Percentiles rank a stretch among this genome's conserved stretches.
Conservation (phyloP, 2,888 invertebrate genomes). For the Oegoconia quadripuncta region DNA sequence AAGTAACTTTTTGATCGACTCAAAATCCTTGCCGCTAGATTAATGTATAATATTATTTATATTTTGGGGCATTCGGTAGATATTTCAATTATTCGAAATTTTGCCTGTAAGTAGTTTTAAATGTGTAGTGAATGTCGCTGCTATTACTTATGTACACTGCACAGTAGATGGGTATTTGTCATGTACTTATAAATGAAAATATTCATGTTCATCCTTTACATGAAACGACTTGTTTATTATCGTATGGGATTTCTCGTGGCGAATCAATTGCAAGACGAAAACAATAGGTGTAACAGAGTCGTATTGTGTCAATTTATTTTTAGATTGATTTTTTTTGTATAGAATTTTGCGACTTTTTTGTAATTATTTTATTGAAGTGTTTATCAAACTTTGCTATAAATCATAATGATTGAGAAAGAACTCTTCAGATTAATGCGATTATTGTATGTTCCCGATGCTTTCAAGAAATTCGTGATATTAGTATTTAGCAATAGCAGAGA, state of each 20-base stretch:
- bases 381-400: too few relatives aligned
- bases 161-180: constrained; percentile 38
- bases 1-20: not conserved
- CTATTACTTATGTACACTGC: constrained; percentile 40
- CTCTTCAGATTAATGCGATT: too few relatives aligned
- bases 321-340: too few relatives aligned
- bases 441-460: too few relatives aligned
- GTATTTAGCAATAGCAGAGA: too few relatives aligned
- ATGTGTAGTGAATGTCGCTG: constrained; percentile 51
- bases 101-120: constrained; percentile 41
- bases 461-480: too few relatives aligned
- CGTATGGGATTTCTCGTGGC: too few relatives aligned
- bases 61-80: constrained; percentile 51
- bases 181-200: constrained; percentile 35
- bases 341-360: too few relatives aligned
- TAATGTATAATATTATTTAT: constrained; percentile 13
- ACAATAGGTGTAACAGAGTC: not conserved
- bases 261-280: too few relatives aligned
- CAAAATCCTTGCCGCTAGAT: constrained; percentile 3
- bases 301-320: not conserved
- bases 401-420: too few relatives aligned
- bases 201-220: not conserved
- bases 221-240: not conserved
- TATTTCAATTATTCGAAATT: constrained; percentile 28
- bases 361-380: too few relatives aligned